Evolutionary conservation across 2,888 invertebrate genomes (phyloP), one percentile per base, ranked within the genome.

Genomic region (Calliphora vomitoria): DNA sequence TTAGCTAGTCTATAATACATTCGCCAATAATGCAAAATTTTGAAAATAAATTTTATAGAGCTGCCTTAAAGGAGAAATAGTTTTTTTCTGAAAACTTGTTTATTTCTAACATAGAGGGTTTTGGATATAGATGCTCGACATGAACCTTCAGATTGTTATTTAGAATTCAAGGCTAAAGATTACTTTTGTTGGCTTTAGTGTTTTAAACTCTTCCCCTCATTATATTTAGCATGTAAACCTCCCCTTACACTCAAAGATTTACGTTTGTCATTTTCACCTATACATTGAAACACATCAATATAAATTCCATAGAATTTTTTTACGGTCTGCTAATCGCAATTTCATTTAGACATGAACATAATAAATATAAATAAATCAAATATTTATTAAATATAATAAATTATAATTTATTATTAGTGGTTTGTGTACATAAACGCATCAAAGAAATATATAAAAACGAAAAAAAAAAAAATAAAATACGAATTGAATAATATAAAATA

Each of bases 381-480:
- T 82, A 85, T 87, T 71, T 82, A 82, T 75, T 82, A 82, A 85
- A 85, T 85, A 79, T 80, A 85, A 85, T 85, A 87, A 85, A 85
- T 75, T 75, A 75, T 82, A 79, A 82, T 76, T 76, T 50, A 68
- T 81, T 84, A 78, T 84, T 66, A 50, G 58, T 58, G 64, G 64
- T 74, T 79, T 85, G 10, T 31, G 18, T 60, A 82, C 18, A 35
- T 44, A 69, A 78, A 78, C 20, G 20, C 55, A 71, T 66, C 8
- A 64, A 69, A 69, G 5, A n/a, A 31, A 38, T 13, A 44, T 44
- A 13, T 5, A 35, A 35, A 35, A n/a, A 44, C 6, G 53, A 13
- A 31, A n/a, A 53, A n/a, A 66, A 60, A 50, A 31, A 64, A 3
- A 0, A 10, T 50, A n/a, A n/a, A n/a, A n/a, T 25, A 35, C 35